Evolutionary conservation across 2,797 vertebrate genomes (phyloP), one percentile per base, ranked within the genome.

Genomic region (Danio jaintianensis): DNA sequence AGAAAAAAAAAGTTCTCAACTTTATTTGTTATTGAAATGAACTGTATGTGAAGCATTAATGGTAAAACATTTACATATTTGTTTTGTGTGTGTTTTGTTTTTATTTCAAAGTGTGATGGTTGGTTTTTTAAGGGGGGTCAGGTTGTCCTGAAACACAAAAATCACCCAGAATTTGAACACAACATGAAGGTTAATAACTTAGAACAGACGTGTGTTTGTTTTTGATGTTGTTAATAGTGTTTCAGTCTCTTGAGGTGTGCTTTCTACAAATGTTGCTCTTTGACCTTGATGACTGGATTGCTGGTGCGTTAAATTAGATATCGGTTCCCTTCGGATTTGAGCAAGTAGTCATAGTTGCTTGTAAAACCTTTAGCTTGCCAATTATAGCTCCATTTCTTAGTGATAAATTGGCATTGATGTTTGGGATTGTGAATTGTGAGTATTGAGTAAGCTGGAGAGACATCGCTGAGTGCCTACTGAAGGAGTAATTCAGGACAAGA

Each of bases 201-300:
- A 20, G 16, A 67, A 85, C 77, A 53, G 48, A 59, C 61, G 52
- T 16, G 42, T 36, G 77, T 78, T 83, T 82, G 82, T 80, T 56
- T 42, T 52, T 2, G 15, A 87, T 62, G 58, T 47, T 64, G 36
- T 45, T 48, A 50, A 75, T 52, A 47, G 61, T 43, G 59, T 6
- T 66, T 22, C 18, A 61, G 43, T 62, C 45, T 53, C n/a, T 52
- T 20, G 50, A 55, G 13, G 15, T 8, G 3, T 63, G 29, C 36
- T 40, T 18, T 50, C 45, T 43, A 59, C 42, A 78, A 72, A 53
- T 63, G 18, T 48, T 42, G 62, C 8, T 29, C 29, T 59, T 68
- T 75, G 72, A 70, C 38, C 47, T 22, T 13, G 22, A 53, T 69
- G 55, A 45, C 56, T 52, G 36, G 38, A 36, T 74, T 70, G 20